These are phyloP conservation scores for Athalia rosae DNA, from an alignment of 2,888 invertebrate genomes.

Conservation along the genomic window DNA sequence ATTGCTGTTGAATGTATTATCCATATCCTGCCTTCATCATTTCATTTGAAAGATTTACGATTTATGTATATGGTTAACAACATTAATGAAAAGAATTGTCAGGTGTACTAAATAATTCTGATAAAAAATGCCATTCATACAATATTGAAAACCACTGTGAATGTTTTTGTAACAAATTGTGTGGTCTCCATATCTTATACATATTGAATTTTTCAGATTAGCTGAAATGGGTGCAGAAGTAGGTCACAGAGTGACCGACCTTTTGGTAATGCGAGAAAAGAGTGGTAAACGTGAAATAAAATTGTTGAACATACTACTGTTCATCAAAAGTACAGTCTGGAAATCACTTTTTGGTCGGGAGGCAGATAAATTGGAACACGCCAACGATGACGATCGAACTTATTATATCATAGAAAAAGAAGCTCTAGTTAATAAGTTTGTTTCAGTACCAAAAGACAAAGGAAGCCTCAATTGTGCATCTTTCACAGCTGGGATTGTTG, in stretches of 20 bases:
- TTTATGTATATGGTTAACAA: too few species aligned
- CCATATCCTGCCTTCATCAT: too few species aligned
- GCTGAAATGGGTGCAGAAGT: conserved; percentile 97
- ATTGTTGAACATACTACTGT: conserved; percentile 93
- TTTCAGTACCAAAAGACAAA: conserved; percentile 98
- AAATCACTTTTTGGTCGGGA: conserved; percentile 98
- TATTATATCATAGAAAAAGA: conserved; percentile 99
- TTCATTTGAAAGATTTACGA: too few species aligned
- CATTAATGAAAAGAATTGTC: too few species aligned
- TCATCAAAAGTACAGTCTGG: conserved; percentile 97
- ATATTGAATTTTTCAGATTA: conserved; percentile 80
- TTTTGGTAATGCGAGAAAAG: conserved; percentile 94
- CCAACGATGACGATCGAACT: conserved; percentile 98
- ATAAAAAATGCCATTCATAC: too few species aligned
- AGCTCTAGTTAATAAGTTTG: conserved; percentile 96
- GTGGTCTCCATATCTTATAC: conserved; percentile 7
- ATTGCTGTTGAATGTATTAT: too few species aligned
- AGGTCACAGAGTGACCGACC: conserved; percentile 93
- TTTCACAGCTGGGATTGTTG: conserved; percentile 98
- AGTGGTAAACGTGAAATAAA: conserved; percentile 97
- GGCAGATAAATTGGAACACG: conserved; percentile 98
- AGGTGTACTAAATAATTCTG: too few species aligned
- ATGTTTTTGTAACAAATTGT: too few species aligned
- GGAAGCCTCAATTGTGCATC: conserved; percentile 98
- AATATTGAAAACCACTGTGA: too few species aligned